A percentile compares a stretch with the other conserved stretches of the same genome.
phyloP scores from a whole-genome alignment of 2,113 vertebrate species.

The Vireo altiloquus region DNA sequence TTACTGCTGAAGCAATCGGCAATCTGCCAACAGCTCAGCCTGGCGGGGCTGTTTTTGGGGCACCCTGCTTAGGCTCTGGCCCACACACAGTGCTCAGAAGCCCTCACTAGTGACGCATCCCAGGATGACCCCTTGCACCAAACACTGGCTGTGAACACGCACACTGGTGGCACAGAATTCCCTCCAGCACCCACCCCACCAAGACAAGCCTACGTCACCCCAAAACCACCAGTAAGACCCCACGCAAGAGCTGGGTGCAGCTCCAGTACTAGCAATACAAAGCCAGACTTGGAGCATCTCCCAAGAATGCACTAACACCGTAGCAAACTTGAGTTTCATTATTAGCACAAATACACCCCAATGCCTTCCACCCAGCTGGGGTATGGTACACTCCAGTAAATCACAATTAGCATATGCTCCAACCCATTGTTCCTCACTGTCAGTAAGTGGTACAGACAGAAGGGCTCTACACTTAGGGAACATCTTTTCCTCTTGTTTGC shows the following conservation, averaged over 20 bases:
- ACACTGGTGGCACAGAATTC: not conserved
- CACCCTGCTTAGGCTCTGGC: not conserved
- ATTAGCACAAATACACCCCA: not conserved
- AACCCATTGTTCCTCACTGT: not conserved
- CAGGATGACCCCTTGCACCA: not conserved
- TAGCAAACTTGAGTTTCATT: not conserved
- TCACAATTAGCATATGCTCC: not conserved
- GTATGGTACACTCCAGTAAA: not conserved
- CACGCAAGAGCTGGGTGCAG: not conserved
- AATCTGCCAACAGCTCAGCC: not conserved
- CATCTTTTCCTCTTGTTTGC: not conserved
- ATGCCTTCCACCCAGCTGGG: not conserved
- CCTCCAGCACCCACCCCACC: not conserved
- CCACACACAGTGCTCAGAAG: not conserved
- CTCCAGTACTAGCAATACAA: not conserved
- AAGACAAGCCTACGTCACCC: not conserved
- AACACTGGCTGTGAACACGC: accelerated
- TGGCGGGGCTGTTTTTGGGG: not conserved
- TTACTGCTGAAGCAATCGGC: accelerated
- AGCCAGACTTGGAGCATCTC: not conserved
- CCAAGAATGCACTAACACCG: accelerated
- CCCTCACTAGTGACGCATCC: accelerated
- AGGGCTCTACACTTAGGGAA: not conserved
- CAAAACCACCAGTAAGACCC: not conserved
- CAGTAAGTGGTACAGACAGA: not conserved